Percentiles rank a stretch among this genome's conserved stretches.
Evolutionary conservation across 2,888 invertebrate genomes (phyloP).

Genomic region (Lasioglossum pauxillum): DNA sequence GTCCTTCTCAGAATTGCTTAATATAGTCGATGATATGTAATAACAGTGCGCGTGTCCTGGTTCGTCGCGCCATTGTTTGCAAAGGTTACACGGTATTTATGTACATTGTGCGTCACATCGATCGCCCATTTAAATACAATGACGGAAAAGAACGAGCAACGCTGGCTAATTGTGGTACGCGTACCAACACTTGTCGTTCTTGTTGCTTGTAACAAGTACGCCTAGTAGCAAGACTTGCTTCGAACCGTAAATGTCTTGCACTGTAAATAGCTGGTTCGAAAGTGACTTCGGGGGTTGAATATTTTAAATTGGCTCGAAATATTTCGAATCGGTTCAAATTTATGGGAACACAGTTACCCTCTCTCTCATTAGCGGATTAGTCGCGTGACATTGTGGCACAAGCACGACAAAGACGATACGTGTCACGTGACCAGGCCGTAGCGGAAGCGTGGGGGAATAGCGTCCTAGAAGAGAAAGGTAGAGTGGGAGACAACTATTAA

Average conservation of each 20-base stretch:
- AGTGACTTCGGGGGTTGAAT: neutral
- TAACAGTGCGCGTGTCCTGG: constrained; percentile 6
- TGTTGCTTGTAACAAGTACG: neutral
- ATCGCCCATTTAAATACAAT: constrained; percentile 55
- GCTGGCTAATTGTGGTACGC: constrained; percentile 42
- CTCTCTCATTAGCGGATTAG: no score
- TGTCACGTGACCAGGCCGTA: no score
- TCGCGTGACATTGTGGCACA: no score
- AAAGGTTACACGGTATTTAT: constrained; percentile 44
- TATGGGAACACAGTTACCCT: no score
- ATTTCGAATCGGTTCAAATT: no score
- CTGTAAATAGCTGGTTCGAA: neutral
- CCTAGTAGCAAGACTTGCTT: neutral
- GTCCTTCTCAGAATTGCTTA: constrained; percentile 4
- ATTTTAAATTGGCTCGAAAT: neutral
- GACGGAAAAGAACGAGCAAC: constrained; percentile 8
- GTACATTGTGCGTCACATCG: constrained; percentile 7
- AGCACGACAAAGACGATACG: no score
- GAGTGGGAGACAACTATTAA: no score
- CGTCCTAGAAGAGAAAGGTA: no score
- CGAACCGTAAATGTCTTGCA: neutral
- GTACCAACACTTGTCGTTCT: constrained; percentile 12
- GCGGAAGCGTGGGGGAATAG: no score
- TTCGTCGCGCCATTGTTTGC: constrained; percentile 40
- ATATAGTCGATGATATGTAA: constrained; percentile 31